Percentiles rank a stretch among this genome's conserved stretches.
phyloP scores from a whole-genome alignment of 1,140 invertebrate species.

The Tetranychus cinnabarinus region DNA sequence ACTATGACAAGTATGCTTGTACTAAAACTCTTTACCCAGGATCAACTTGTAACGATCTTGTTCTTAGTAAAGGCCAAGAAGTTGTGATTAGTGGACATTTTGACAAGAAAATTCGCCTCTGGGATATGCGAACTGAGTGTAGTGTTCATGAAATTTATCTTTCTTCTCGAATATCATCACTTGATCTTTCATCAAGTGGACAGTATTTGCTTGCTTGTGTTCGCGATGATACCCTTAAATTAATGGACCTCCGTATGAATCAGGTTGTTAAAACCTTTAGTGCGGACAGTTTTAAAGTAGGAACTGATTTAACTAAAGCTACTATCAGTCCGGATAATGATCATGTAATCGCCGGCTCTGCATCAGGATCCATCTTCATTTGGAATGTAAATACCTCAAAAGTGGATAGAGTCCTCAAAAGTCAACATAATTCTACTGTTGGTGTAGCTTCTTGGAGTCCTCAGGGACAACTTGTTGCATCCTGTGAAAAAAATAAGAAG shows the following conservation, averaged over 20 bases:
- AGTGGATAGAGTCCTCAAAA: conserved; percentile 59
- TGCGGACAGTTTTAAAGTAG: conserved; percentile 77
- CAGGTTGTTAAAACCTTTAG: conserved; percentile 67
- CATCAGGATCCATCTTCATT: conserved; percentile 68
- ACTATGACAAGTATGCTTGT: conserved; percentile 36
- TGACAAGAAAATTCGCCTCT: conserved; percentile 86
- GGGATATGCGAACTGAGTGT: conserved; percentile 50
- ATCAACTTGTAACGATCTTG: conserved; percentile 84
- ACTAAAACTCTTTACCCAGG: conserved; percentile 89
- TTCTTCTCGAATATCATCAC: conserved; percentile 78
- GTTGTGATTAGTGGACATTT: conserved; percentile 91
- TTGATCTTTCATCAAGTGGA: conserved; percentile 73
- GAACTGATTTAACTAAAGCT: conserved; percentile 75
- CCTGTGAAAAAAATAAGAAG: conserved; percentile 59
- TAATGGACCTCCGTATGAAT: conserved; percentile 82
- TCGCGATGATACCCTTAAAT: conserved; percentile 75
- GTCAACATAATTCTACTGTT: conserved; percentile 61
- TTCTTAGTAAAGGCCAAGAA: conserved; percentile 61
- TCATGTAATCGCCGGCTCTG: conserved; percentile 64
- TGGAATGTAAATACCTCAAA: conserved; percentile 59
- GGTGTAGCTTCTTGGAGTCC: conserved; percentile 79
- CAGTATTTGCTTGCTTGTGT: conserved; percentile 71
- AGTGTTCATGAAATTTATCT: conserved; percentile 53
- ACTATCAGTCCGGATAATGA: conserved; percentile 70
- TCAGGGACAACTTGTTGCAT: conserved; percentile 52